These are phyloP conservation scores for Athetis lepigone DNA, from an alignment of 2,888 invertebrate genomes.

Conservation along the genomic window DNA sequence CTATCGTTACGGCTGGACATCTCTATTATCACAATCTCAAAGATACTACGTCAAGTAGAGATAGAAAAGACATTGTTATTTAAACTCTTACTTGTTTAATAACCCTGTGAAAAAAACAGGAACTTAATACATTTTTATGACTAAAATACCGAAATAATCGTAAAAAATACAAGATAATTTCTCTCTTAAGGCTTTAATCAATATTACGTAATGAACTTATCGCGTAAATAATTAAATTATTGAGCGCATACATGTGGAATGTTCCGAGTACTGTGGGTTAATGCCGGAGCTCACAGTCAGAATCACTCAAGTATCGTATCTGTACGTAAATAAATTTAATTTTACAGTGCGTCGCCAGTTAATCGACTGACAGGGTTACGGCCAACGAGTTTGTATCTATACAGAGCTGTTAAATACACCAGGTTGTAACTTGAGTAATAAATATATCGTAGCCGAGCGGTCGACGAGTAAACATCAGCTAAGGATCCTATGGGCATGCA, in stretches of 20 bases:
- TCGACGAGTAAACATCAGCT: too few species aligned
- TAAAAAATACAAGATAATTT: constrained; percentile 64
- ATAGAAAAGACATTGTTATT: constrained; percentile 45
- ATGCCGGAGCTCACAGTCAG: constrained; percentile 54
- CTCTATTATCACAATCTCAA: constrained; percentile 35
- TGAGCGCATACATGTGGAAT: constrained; percentile 67
- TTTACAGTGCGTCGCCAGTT: constrained; percentile 79
- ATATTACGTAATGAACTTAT: constrained; percentile 63
- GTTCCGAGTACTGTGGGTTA: constrained; percentile 57
- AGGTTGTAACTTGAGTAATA: constrained; percentile 7
- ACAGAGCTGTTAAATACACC: constrained; percentile 56
- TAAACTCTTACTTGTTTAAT: constrained; percentile 33
- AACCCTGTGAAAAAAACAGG: constrained; percentile 37
- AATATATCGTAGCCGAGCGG: too few species aligned
- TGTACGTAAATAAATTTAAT: constrained; percentile 81
- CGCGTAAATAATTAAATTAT: constrained; percentile 77
- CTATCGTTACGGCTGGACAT: constrained; percentile 32
- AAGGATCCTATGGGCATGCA: too few species aligned
- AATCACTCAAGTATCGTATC: constrained; percentile 70
- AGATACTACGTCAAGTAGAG: constrained; percentile 27
- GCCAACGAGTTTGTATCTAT: constrained; percentile 65
- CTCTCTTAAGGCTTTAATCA: constrained; percentile 64
- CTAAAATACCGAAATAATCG: constrained; percentile 60
- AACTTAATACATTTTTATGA: constrained; percentile 23
- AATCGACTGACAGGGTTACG: constrained; percentile 73